Evolutionary conservation across 2,797 vertebrate genomes (phyloP).

Genomic region (Hozukius guyotensis): DNA sequence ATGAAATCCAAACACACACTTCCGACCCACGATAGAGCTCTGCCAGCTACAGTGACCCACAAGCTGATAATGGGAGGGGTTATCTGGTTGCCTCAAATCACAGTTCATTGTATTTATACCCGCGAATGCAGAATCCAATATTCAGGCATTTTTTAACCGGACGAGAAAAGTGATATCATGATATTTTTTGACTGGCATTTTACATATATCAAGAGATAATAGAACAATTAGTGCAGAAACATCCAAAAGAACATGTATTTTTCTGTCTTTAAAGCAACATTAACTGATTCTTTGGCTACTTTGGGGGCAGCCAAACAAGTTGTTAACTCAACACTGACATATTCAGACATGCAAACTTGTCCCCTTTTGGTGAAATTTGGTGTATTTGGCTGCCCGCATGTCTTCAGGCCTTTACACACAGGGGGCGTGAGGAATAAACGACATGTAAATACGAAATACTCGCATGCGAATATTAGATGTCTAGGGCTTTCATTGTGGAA

Average conservation of each 20-base stretch:
- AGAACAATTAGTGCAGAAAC: background rate
- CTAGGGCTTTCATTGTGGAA: no score
- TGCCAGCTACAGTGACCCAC: background rate
- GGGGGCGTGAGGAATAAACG: no score
- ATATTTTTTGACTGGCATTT: background rate
- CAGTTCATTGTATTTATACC: background rate
- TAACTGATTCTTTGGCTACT: background rate
- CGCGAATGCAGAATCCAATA: background rate
- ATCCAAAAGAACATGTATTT: background rate
- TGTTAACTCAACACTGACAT: background rate
- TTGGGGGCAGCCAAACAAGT: background rate
- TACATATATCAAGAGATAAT: background rate
- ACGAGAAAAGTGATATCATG: background rate
- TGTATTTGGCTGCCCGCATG: background rate
- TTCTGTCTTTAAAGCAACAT: background rate
- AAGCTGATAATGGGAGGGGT: background rate
- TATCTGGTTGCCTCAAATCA: background rate
- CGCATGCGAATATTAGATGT: no score
- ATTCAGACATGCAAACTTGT: background rate
- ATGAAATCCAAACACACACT: conserved; percentile 2
- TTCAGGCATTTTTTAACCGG: background rate
- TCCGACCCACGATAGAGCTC: background rate
- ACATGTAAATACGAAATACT: background rate
- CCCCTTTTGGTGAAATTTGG: fast-evolving
- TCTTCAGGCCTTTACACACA: background rate